These are phyloP conservation scores for Cylas formicarius DNA, from an alignment of 1,140 invertebrate species.

Conservation along the genomic window DNA sequence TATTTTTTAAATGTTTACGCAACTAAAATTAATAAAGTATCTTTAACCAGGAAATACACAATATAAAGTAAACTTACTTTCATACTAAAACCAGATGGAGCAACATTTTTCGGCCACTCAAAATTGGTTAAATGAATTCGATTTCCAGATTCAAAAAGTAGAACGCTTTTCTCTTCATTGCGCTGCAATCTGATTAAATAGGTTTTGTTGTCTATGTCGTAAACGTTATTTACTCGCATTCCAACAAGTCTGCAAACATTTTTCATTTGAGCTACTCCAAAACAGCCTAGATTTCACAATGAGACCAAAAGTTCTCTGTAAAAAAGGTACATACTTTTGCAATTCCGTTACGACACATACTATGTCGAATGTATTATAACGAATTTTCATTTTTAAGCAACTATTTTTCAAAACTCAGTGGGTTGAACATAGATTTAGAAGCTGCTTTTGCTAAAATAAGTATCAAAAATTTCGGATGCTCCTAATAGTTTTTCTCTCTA, in stretches of 20 bases:
- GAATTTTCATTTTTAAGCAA: slow-evolving; percentile 66
- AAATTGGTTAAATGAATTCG: slow-evolving; percentile 90
- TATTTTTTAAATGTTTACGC: slow-evolving; percentile 95
- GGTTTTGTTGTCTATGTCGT: slow-evolving; percentile 95
- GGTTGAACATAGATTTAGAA: no score
- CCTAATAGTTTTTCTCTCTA: no score
- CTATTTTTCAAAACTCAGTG: slow-evolving; percentile 1
- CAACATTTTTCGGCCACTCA: slow-evolving; percentile 97
- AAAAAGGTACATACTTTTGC: slow-evolving; percentile 58
- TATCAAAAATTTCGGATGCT: no score
- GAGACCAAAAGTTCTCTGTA: no score
- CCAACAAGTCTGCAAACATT: slow-evolving; percentile 64
- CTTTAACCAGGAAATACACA: not conserved
- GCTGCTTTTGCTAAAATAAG: no score
- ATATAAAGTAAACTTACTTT: slow-evolving; percentile 57
- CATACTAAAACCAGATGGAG: slow-evolving; percentile 95
- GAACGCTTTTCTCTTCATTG: slow-evolving; percentile 73
- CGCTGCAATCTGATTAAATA: slow-evolving; percentile 87
- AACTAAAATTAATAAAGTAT: slow-evolving; percentile 57
- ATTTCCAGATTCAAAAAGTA: slow-evolving; percentile 91
- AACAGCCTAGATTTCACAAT: slow-evolving; percentile 23
- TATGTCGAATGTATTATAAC: slow-evolving; percentile 88
- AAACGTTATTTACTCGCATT: slow-evolving; percentile 93
- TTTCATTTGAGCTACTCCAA: slow-evolving; percentile 10
- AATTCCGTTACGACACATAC: slow-evolving; percentile 78